Base-by-base conservation (phyloP, 2,888 invertebrate genomes). In the Chrysina gloriosa region DNA sequence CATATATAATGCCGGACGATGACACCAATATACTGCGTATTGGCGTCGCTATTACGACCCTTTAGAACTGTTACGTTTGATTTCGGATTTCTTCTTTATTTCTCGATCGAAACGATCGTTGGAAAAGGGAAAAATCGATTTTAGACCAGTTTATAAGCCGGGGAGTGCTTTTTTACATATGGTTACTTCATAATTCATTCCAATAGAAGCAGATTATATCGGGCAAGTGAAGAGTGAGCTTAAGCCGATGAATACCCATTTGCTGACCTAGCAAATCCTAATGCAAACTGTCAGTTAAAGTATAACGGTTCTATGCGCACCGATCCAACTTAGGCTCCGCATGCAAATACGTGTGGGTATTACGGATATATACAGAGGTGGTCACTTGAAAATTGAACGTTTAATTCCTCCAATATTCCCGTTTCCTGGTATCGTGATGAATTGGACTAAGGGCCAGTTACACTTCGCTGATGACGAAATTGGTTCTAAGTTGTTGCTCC, bases 1-100 rank as follows among this genome's bases (percentile, higher is more conserved):
- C 74, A 80, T 81, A 80, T 81, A 81, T 82, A 80, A 81, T 78
- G 73, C 73, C 73, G 74, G 39, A 70, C 79, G 80, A 81, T 80
- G 81, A 81, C 81, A 81, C 79, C 71, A 69, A 73, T 71, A n/a
- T n/a, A n/a, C n/a, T 72, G 67, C 70, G 36, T 39, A 19, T 16
- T 23, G 25, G 50, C 64, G 39, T 65, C 34, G 36, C 16, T 54
- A 25, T 65, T 65, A 65, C 29, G 34, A 36, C 54, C 9, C 16
- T 31, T 65, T 65, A 54, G 54, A 65, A 56, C 56, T 9, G n/a
- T 36, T 4, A 3, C 39, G 6, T 42, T 1, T 6, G 16, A 11
- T 3, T 45, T 45, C 16, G 2, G 19, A 45, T 42, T 11, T 14
- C 14, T 42, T 42, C 9, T 42, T 42, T 16, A 2, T 4, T 6